phyloP scores from a whole-genome alignment of 2,888 invertebrate genomes.

The Gastracanthus pulcherrimus region DNA sequence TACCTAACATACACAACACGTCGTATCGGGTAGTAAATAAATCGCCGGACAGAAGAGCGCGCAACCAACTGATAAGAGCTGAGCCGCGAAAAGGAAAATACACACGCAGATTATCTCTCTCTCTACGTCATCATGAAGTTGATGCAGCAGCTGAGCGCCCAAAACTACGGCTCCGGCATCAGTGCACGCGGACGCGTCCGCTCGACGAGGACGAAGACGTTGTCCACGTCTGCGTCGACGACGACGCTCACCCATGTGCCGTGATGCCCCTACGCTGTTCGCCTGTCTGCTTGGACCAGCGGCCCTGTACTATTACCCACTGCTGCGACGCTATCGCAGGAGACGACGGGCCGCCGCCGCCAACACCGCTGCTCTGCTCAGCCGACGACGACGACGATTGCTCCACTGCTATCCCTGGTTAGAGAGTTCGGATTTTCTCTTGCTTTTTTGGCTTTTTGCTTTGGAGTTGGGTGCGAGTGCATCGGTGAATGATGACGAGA shows the following conservation, averaged over 20 bases:
- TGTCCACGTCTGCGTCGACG: background rate
- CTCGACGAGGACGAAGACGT: background rate
- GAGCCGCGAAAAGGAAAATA: background rate
- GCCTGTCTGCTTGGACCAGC: constrained; percentile 60
- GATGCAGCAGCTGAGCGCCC: background rate
- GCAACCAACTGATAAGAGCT: constrained; percentile 9
- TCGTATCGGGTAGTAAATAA: background rate
- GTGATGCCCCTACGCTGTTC: constrained; percentile 59
- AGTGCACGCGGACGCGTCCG: constrained; percentile 12
- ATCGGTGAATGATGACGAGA: too few relatives aligned
- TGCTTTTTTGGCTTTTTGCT: too few relatives aligned
- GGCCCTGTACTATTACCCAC: constrained; percentile 38
- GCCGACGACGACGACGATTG: background rate
- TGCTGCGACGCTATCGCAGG: constrained; percentile 30
- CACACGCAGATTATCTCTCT: background rate
- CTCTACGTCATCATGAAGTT: background rate
- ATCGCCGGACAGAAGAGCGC: too few relatives aligned
- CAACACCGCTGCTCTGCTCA: too few relatives aligned
- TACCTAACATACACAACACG: background rate
- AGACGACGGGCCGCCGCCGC: too few relatives aligned
- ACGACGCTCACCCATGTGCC: constrained; percentile 57
- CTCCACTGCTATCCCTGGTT: constrained; percentile 33
- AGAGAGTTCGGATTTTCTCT: too few relatives aligned
- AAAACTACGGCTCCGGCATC: too few relatives aligned
- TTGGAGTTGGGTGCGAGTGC: too few relatives aligned